phyloP scores from a whole-genome alignment of 2,888 invertebrate species.

The Epirrhoe tristata region DNA sequence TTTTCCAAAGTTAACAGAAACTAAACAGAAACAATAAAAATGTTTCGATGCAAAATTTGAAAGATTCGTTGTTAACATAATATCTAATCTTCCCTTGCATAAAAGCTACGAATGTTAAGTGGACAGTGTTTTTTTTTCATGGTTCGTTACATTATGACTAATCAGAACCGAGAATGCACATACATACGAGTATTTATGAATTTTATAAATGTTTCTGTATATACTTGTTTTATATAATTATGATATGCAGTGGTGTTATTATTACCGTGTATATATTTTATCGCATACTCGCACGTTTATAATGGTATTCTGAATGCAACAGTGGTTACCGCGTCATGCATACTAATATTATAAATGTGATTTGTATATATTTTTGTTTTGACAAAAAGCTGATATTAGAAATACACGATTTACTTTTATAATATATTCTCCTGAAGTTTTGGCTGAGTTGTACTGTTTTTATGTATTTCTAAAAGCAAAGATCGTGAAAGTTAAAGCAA shows the following conservation, averaged over 20 bases:
- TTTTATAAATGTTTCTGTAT: slow-evolving; percentile 45
- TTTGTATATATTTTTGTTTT: background rate
- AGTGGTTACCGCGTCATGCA: slow-evolving; percentile 4
- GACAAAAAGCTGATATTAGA: background rate
- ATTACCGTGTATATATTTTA: slow-evolving; percentile 31
- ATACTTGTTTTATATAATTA: slow-evolving; percentile 53
- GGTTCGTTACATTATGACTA: slow-evolving; percentile 65
- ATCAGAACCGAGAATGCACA: slow-evolving; percentile 61
- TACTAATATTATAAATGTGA: no score
- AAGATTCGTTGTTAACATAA: slow-evolving; percentile 60
- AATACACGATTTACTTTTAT: no score
- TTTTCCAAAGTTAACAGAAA: background rate
- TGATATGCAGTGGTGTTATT: slow-evolving; percentile 19
- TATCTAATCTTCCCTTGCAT: slow-evolving; percentile 35
- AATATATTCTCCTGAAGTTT: no score
- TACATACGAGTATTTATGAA: slow-evolving; percentile 45
- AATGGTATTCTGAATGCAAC: slow-evolving; percentile 10
- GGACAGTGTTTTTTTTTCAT: slow-evolving; percentile 69
- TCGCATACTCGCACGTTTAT: slow-evolving; percentile 38
- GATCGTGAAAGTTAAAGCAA: no score
- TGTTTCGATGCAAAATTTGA: background rate
- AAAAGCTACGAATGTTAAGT: slow-evolving; percentile 80
- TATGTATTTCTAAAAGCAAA: no score
- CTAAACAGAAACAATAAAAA: background rate
- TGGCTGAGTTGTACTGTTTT: no score